Evolutionary conservation across 1,140 invertebrate species (phyloP), one percentile per base, ranked within the genome.

Genomic region (Nasonia longicornis): DNA sequence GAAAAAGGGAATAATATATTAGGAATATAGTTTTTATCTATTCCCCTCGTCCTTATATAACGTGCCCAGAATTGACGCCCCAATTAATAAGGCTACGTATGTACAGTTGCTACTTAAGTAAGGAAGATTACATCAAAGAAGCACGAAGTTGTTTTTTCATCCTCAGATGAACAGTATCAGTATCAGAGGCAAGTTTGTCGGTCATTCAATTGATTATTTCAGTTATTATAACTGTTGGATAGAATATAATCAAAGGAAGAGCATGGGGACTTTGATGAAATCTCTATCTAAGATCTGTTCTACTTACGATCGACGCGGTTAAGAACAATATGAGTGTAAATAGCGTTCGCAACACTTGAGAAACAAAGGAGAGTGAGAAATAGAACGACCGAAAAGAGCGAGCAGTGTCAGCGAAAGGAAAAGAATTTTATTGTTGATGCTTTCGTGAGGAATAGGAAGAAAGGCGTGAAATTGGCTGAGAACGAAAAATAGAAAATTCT

Each of bases 1-100:
- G 64, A 66, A 69, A 77, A 31, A 48, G 64, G 10, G 16, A 77
- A 52, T 69, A 77, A 69, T 69, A 45, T 31, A 42, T 42, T 79
- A 72, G 52, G 69, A 64, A 72, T 79, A 79, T 79, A 79, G 69
- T 2, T 79, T 72, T 79, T 64, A 31, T 78, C 52, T 79, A 79
- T 79, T 79, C 35, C 20, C 31, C 77, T 72, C 52, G 7, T 79
- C 35, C 48, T 72, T 31, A 31, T 31, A 31, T 72, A 31, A 79
- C 16, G 66, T 79, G 69, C 69, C 77, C 48, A 72, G 63, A 64
- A 48, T 66, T 16, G n/a, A 79, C 42, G n/a, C 48, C 70, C 66
- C 22, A 7, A 77, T 69, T 52, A 29, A 77, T 70, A 69, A 1
- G 12, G 0, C 29, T 71, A 45, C 3, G 20, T 58, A 63, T 78